phyloP scores from a whole-genome alignment of 2,797 vertebrate species.

The Muscicapa striata region DNA sequence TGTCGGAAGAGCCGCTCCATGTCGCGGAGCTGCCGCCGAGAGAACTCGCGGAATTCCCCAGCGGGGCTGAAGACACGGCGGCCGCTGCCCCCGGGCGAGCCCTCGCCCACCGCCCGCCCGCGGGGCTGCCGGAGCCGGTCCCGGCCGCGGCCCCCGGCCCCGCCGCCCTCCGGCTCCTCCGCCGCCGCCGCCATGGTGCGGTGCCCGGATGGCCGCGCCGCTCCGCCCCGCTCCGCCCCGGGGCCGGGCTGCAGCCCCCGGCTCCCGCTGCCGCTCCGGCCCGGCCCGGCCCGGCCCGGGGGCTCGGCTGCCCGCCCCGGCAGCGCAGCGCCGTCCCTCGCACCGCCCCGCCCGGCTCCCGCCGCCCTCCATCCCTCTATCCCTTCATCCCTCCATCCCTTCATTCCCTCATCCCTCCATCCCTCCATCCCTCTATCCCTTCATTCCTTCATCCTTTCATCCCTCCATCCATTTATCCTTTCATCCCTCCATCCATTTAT shows the following conservation, averaged over 20 bases:
- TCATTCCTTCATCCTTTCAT: no score
- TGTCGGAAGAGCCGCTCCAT: constrained; percentile 93
- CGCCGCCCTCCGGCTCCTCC: constrained; percentile 73
- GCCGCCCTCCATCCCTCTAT: background rate
- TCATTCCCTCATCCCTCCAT: no score
- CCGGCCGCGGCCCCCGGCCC: constrained; percentile 79
- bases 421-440: no score
- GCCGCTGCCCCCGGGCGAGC: constrained; percentile 75
- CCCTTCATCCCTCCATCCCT: no score
- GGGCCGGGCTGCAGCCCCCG: background rate
- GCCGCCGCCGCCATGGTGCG: constrained; percentile 73
- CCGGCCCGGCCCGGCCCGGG: background rate
- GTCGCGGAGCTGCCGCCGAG: constrained; percentile 92
- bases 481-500: no score
- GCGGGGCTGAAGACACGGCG: constrained; percentile 90
- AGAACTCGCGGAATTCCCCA: constrained; percentile 96
- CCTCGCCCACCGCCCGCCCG: constrained; percentile 62
- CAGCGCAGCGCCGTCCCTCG: background rate
- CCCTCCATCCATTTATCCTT: no score
- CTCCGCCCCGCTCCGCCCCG: background rate
- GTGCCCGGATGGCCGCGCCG: background rate
- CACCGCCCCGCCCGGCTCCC: background rate
- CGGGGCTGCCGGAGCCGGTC: constrained; percentile 46
- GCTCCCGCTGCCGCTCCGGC: background rate
- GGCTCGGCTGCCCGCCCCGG: background rate